phyloP scores from a whole-genome alignment of 2,113 vertebrate genomes.

The Microtus pennsylvanicus region DNA sequence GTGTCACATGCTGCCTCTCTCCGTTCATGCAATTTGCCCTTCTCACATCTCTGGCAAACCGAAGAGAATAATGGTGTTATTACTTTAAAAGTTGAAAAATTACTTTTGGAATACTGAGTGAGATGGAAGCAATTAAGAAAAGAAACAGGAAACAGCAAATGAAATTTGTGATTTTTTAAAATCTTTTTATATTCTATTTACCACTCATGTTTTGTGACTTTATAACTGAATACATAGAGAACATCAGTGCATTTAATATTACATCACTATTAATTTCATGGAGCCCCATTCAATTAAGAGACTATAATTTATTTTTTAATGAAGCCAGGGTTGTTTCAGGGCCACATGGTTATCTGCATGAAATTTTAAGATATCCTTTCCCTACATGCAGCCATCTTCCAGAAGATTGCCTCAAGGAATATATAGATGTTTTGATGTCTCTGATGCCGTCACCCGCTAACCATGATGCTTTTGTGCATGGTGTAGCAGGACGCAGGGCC shows the following conservation, averaged over 20 bases:
- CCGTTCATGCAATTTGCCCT: conserved; percentile 36
- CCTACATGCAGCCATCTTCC: conserved; percentile 17
- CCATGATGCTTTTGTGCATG: not conserved
- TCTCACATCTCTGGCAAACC: conserved; percentile 24
- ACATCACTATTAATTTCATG: not conserved
- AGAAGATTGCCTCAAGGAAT: not conserved
- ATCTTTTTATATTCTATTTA: conserved; percentile 14
- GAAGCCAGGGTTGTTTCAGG: not conserved
- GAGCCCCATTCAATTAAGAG: not conserved
- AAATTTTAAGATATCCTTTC: not conserved
- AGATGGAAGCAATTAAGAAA: conserved; percentile 66
- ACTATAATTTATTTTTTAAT: not conserved
- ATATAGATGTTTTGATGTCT: not conserved
- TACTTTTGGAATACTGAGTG: conserved; percentile 30
- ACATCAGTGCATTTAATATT: not conserved
- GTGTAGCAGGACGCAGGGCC: not conserved
- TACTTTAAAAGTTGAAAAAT: conserved; percentile 65
- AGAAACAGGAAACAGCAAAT: conserved; percentile 41
- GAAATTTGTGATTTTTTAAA: not conserved
- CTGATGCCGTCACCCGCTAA: too few relatives aligned
- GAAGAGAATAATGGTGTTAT: conserved; percentile 54
- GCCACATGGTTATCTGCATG: not conserved
- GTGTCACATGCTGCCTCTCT: conserved; percentile 4
- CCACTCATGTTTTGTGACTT: conserved; percentile 26
- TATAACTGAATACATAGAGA: conserved; percentile 24